Base-by-base conservation (phyloP, 2,797 vertebrate species). In the Apogon hyalosoma region DNA sequence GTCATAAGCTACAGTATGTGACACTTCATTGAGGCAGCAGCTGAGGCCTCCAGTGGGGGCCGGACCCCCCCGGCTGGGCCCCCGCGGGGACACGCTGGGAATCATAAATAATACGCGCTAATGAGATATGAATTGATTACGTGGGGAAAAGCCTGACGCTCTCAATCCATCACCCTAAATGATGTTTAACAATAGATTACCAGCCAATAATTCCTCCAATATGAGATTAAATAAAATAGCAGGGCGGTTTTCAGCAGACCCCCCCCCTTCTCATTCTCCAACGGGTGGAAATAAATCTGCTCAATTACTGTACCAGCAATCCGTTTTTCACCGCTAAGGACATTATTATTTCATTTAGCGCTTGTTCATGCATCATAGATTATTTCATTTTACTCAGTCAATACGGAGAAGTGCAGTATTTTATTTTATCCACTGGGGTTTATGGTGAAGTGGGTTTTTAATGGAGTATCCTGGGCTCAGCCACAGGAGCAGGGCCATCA, bases 271-370 rank as follows among this genome's bases (percentile, higher is more conserved):
- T 80, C 72, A 80, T 84, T 92, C 93, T 93, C 94, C 92, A 91
- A 93, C 86, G 93, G 79, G 93, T 88, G 93, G 94, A 92, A 91
- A 96, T 98, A 98, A 98, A 98, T 98, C 96, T 96, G 93, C 86
- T 96, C 96, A 96, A 95, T 97, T 97, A 96, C 90, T 91, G 84
- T 96, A 96, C 95, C 94, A 92, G 93, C 95, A 95, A 96, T 95
- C 94, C 86, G 76, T 91, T 96, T 97, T 95, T 96, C 96, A 96
- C 95, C 91, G 91, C 95, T 96, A 95, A 96, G 93, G 95, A 96
- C 95, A 97, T 97, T 98, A 97, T 98, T 98, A 97, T 97, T 98
- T 97, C 94, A 94, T 97, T 98, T 96, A 95, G 94, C 93, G 93
- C 94, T 95, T 96, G 95, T 96, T 97, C 94, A 96, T 94, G 94